phyloP scores from a whole-genome alignment of 2,797 vertebrate genomes.

The Columba guinea region DNA sequence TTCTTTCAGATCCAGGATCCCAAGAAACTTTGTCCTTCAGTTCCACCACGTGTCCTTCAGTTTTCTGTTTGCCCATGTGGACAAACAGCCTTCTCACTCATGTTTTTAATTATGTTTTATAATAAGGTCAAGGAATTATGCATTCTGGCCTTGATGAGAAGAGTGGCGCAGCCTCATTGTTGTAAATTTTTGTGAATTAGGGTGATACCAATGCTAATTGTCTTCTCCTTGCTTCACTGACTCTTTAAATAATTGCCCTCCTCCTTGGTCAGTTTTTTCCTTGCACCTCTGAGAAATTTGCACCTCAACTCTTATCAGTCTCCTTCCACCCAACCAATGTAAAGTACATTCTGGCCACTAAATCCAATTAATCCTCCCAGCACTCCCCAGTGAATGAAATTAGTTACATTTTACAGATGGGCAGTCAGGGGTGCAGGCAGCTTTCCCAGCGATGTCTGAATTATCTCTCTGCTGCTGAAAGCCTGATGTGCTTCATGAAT shows the following conservation, averaged over 20 bases:
- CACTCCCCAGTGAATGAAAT: conserved; percentile 57
- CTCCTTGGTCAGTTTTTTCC: conserved; percentile 45
- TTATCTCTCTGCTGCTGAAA: conserved; percentile 19
- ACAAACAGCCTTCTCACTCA: not conserved
- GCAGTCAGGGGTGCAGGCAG: conserved; percentile 48
- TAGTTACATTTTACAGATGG: conserved; percentile 64
- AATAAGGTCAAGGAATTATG: conserved; percentile 55
- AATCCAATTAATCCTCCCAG: conserved; percentile 63
- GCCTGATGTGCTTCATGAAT: not conserved
- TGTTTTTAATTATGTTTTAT: conserved; percentile 38
- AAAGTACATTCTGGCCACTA: conserved; percentile 50
- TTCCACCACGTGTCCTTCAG: conserved; percentile 4
- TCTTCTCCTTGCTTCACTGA: conserved; percentile 55
- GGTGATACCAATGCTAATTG: conserved; percentile 60
- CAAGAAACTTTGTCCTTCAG: not conserved
- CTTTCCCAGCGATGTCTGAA: conserved; percentile 24
- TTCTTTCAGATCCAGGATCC: not conserved
- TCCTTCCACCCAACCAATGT: conserved; percentile 54
- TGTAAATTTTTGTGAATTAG: conserved; percentile 67
- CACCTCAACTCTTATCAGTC: conserved; percentile 48
- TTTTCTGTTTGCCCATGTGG: conserved; percentile 4
- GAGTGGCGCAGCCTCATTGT: conserved; percentile 32
- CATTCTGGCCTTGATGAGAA: conserved; percentile 32
- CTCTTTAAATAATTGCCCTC: conserved; percentile 60
- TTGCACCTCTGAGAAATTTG: conserved; percentile 56